Evolutionary conservation across 2,113 vertebrate genomes (phyloP).

Genomic region (Rhinolophus ferrumequinum): DNA sequence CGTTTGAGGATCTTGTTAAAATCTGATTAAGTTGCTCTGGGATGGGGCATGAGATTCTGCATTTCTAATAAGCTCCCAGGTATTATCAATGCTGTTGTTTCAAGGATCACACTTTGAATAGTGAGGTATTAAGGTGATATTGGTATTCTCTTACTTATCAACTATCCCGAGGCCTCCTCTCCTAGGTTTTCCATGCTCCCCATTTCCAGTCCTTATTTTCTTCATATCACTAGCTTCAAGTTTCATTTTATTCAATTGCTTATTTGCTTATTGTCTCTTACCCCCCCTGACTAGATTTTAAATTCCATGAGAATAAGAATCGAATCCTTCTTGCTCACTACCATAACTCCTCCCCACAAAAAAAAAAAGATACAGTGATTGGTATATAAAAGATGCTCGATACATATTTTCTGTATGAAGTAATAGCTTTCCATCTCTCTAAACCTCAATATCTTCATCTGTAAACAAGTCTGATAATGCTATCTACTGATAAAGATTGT

Average conservation of each 20-base stretch:
- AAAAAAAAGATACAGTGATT: not conserved
- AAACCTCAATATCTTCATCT: not conserved
- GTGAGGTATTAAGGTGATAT: not conserved
- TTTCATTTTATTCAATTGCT: slow-evolving; percentile 19
- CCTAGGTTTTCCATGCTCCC: not conserved
- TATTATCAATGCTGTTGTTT: not conserved
- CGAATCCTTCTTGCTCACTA: not conserved
- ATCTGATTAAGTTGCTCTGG: not conserved
- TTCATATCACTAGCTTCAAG: not conserved
- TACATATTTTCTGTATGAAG: slow-evolving; percentile 32
- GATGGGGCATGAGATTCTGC: not conserved
- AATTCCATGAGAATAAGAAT: slow-evolving; percentile 7
- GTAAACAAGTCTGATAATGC: not conserved
- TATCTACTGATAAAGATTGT: not conserved
- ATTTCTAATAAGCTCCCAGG: not conserved
- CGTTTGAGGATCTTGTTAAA: not conserved
- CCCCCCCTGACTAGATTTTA: not conserved
- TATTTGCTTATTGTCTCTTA: slow-evolving; percentile 22
- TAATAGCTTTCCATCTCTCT: not conserved
- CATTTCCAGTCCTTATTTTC: not conserved
- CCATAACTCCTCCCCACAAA: not conserved
- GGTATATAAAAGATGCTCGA: not conserved
- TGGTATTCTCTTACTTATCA: not conserved
- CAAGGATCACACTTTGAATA: not conserved
- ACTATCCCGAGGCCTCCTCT: not conserved